Percentiles rank a stretch among this genome's conserved stretches.
phyloP scores from a whole-genome alignment of 37 sponge, comb jelly and placozoan species.

The Diacarnus erythraeanus region DNA sequence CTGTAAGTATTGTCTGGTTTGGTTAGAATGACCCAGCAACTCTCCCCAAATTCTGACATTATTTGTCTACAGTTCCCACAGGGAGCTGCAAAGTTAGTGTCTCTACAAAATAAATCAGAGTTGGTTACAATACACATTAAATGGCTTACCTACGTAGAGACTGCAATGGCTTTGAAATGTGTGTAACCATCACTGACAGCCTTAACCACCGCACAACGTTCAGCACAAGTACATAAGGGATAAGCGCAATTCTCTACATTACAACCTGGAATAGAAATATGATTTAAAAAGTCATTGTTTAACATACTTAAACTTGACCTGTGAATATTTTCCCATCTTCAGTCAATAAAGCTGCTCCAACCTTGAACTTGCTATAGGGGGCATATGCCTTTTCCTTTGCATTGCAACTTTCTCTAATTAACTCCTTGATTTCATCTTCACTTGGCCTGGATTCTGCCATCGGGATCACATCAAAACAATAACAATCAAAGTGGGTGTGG shows the following conservation, averaged over 20 bases:
- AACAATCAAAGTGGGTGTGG: no score
- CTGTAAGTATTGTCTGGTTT: slow-evolving; percentile 22
- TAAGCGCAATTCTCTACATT: slow-evolving; percentile 94
- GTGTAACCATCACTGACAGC: slow-evolving; percentile 89
- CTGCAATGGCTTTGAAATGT: slow-evolving; percentile 75
- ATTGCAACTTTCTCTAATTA: slow-evolving; percentile 31
- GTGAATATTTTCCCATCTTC: slow-evolving; percentile 51
- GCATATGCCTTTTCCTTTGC: slow-evolving; percentile 76
- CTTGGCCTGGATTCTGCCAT: neutral
- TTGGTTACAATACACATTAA: neutral
- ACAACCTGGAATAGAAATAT: slow-evolving; percentile 88
- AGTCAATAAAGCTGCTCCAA: slow-evolving; percentile 84
- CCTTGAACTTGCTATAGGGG: slow-evolving; percentile 88
- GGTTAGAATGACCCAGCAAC: slow-evolving; percentile 41
- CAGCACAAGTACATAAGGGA: slow-evolving; percentile 82
- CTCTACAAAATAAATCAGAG: slow-evolving; percentile 24
- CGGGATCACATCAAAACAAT: no score
- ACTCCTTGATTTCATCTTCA: slow-evolving; percentile 20
- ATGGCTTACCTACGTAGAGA: slow-evolving; percentile 61
- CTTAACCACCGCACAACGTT: slow-evolving; percentile 81
- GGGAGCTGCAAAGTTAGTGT: slow-evolving; percentile 61
- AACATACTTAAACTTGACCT: slow-evolving; percentile 29
- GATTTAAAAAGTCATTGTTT: no score
- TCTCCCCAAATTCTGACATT: slow-evolving; percentile 72
- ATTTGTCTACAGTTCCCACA: slow-evolving; percentile 93